Evolutionary conservation across 2,797 vertebrate genomes (phyloP).

Genomic region (Rhinophrynus dorsalis): DNA sequence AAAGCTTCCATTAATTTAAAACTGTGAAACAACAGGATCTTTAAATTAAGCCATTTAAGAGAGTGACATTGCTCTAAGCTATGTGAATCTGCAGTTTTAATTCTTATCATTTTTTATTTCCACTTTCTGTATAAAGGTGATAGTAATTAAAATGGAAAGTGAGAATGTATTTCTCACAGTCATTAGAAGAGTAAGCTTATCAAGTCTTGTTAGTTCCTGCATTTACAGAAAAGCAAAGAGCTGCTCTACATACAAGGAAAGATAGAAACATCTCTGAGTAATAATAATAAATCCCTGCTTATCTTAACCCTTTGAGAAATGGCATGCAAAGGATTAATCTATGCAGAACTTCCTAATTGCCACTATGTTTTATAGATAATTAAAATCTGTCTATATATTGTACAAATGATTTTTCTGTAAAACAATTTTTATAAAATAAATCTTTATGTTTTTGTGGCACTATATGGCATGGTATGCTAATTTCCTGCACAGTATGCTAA

Average conservation of each 20-base stretch:
- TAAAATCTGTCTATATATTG: too few relatives aligned
- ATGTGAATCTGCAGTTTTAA: not conserved
- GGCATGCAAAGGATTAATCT: too few relatives aligned
- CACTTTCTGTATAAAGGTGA: constrained; percentile 1
- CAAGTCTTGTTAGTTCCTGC: not conserved
- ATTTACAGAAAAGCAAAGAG: constrained; percentile 13
- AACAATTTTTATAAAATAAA: too few relatives aligned
- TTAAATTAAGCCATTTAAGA: not conserved
- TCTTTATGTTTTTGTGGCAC: too few relatives aligned
- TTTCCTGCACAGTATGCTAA: too few relatives aligned
- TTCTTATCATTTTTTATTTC: not conserved
- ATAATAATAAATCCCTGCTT: too few relatives aligned
- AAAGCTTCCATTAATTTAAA: constrained; percentile 18
- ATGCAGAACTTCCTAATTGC: too few relatives aligned
- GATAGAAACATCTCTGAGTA: not conserved
- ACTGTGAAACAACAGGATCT: constrained; percentile 2
- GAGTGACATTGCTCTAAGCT: constrained; percentile 10
- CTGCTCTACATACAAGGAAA: not conserved
- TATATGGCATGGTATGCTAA: too few relatives aligned
- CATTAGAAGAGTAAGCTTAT: constrained; percentile 18
- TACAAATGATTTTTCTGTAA: too few relatives aligned
- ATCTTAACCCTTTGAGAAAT: too few relatives aligned
- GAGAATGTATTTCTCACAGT: constrained; percentile 2
- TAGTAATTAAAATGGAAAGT: constrained; percentile 12
- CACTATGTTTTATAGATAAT: too few relatives aligned